Base-by-base conservation (phyloP, 2,113 vertebrate genomes). In the Rhinolophus ferrumequinum region DNA sequence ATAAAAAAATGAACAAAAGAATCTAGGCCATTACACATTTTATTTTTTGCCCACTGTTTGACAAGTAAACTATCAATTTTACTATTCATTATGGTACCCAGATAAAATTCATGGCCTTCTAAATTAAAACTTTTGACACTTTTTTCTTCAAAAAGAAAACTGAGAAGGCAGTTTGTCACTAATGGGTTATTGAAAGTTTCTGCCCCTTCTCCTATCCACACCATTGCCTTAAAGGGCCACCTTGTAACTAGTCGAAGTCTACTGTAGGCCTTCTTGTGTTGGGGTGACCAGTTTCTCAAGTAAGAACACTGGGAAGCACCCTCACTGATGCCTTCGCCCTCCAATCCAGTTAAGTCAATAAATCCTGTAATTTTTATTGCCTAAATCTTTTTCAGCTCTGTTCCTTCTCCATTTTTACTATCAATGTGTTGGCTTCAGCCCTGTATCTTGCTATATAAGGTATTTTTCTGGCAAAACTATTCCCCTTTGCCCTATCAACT, bases 111-210 rank as follows among this genome's bases (percentile, higher is more conserved):
- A 89, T 79, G 62, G n/a, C 24, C 62, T 80, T 84, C 66, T 52
- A 94, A 66, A 86, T 80, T 76, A 60, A 73, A 94, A 90, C 35
- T 56, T 67, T 38, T 87, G 90, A 82, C 58, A 75, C 5, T 13
- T 64, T 50, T 38, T 81, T 86, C 50, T 75, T 81, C 66, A 81
- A 69, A 89, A 92, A 81, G n/a, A 77, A 88, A 80, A 84, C 64
- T n/a, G 52, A 66, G 60, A 85, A 90, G 38, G n/a, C 41, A 60
- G 15, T 69, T 33, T 90, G 24, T 15, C 33, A 28, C 66, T 69
- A 56, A 44, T 11, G 15, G n/a, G n/a, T 73, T 35, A 79, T 58
- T 92, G 75, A 60, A 73, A 77, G 21, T 47, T 26, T 15, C 41
- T n/a, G 62, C 16, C 19, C 52, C 30, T 88, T 75, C 14, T 80